Base-by-base conservation (phyloP, 2,888 invertebrate species). In the Cristatella mucedo region DNA sequence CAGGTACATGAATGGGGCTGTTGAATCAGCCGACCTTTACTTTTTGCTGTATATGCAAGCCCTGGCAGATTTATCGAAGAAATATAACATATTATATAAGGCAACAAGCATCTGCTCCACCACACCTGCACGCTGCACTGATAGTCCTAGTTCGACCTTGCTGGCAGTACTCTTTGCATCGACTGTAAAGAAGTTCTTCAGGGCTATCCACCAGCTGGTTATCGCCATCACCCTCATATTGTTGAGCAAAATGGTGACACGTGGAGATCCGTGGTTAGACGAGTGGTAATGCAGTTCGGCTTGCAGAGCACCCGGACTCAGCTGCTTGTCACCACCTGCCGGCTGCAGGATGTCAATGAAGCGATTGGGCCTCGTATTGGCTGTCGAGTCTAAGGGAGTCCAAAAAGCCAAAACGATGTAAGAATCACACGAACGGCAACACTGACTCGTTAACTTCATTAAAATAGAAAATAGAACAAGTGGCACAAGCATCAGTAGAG, bases 201-300 rank as follows among this genome's bases (percentile, higher is more conserved):
- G 76, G 5, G 78, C 75, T 62, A 85, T 78, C 76, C 89, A 80
- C 84, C 89, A 93, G 67, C 89, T 87, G 52, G 89, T 72, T 46
- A 91, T 79, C 1, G 84, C 82, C 75, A 91, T 85, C 42, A 93
- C 69, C 29, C 89, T 73, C 86, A 91, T 89, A 62, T 86, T 86
- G 69, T 91, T 89, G 40, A 93, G 70, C 33, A 91, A 70, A 46
- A 91, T 77, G 2, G 86, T 87, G 54, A 85, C 84, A 48, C 82
- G 78, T n/a, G n/a, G n/a, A 0, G 76, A 74, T 16, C 74, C 73
- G 40, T 61, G 53, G 76, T 77, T 33, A 65, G 72, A 39, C 75
- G 74, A 61, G 72, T 68, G 50, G 50, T 62, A 70, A 50, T 71
- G 70, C 22, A 71, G 56, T 52, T 71, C 71, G 45, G 70, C 61